A percentile compares a stretch with the other conserved stretches of the same genome.
These are phyloP conservation scores for Chlorodrepanis virens DNA, from an alignment of 2,113 vertebrate genomes.

Conservation along the genomic window DNA sequence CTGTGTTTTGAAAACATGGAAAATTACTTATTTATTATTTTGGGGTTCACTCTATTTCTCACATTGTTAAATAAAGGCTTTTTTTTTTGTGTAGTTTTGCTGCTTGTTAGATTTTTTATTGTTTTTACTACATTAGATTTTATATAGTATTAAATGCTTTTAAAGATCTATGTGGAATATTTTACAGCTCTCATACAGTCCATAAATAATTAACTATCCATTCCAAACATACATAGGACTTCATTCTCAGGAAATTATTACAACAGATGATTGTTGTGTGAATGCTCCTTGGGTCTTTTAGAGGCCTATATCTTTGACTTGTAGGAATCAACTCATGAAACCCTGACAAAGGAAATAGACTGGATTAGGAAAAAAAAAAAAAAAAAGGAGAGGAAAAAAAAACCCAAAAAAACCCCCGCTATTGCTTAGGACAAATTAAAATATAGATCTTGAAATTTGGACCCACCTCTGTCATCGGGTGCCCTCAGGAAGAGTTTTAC, in stretches of 20 bases:
- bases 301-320: not conserved
- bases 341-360: not conserved
- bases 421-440: not conserved
- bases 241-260: not conserved
- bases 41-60: not conserved
- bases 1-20: not conserved
- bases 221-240: not conserved
- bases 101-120: fast-evolving
- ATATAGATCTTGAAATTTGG: not conserved
- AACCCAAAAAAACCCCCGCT: fast-evolving
- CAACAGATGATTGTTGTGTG: not conserved
- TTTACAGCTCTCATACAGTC: not conserved
- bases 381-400: fast-evolving
- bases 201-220: not conserved
- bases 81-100: not conserved
- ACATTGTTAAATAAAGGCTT: not conserved
- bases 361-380: not conserved
- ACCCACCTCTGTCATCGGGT: not conserved
- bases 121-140: not conserved
- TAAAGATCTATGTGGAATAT: not conserved
- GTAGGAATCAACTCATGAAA: not conserved
- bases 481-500: not conserved
- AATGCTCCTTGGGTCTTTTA: not conserved
- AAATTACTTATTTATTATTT: not conserved
- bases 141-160: not conserved